Evolutionary conservation across 2,888 invertebrate genomes (phyloP).

Genomic region (Coenonympha arcania): DNA sequence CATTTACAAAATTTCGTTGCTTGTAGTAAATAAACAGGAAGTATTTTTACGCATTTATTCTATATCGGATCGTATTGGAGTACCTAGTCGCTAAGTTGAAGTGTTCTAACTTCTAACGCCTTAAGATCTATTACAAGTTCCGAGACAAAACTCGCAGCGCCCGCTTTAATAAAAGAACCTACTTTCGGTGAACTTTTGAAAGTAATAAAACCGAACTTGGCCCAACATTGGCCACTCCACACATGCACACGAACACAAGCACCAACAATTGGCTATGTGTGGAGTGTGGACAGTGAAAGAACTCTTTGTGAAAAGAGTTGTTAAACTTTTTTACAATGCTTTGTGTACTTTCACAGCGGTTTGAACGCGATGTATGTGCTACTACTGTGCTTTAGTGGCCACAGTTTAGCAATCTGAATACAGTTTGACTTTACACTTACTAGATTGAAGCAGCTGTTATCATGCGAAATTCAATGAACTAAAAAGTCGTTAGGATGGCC

Average conservation of each 20-base stretch:
- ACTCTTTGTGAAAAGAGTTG: constrained; percentile 16
- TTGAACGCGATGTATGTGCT: constrained; percentile 8
- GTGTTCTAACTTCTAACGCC: neutral
- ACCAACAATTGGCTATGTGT: constrained; percentile 10
- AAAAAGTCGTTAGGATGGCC: too few relatives aligned
- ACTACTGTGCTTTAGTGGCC: neutral
- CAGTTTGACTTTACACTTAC: neutral
- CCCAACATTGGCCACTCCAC: constrained; percentile 7
- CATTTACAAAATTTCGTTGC: too few relatives aligned
- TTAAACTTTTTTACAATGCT: constrained; percentile 19
- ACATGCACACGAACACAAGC: neutral
- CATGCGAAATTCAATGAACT: too few relatives aligned
- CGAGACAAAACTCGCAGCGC: neutral
- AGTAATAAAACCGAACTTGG: constrained; percentile 7
- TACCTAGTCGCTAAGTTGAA: too few relatives aligned
- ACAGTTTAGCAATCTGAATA: neutral
- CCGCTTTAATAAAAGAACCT: neutral
- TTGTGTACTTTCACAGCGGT: constrained; percentile 16
- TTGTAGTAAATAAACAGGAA: too few relatives aligned
- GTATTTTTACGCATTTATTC: too few relatives aligned
- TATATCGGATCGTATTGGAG: too few relatives aligned
- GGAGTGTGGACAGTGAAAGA: constrained; percentile 10
- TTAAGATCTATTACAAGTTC: neutral
- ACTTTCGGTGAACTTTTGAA: neutral
- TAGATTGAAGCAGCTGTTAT: neutral